Conservation (phyloP, 2,113 vertebrate genomes). For the Dascyllus trimaculatus region DNA sequence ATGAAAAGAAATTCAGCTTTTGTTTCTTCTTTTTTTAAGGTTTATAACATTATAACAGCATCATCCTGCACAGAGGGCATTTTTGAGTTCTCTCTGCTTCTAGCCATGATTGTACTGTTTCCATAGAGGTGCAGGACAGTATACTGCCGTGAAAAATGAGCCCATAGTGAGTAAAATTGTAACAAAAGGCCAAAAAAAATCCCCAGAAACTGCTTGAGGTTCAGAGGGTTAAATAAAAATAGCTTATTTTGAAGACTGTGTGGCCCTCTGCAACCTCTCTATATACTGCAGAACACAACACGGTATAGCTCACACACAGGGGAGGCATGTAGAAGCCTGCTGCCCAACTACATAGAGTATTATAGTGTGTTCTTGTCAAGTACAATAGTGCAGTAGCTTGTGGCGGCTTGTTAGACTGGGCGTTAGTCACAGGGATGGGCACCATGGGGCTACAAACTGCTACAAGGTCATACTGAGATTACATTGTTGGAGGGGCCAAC, state of each 20-base stretch:
- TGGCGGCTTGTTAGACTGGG: conserved; percentile 56
- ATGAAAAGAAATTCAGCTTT: too few relatives aligned
- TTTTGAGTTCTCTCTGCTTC: too few relatives aligned
- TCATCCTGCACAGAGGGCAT: too few relatives aligned
- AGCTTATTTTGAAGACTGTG: background rate
- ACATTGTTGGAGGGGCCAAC: conserved; percentile 28
- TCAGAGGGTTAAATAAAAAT: too few relatives aligned
- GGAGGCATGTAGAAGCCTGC: conserved; percentile 7
- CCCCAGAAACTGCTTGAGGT: too few relatives aligned
- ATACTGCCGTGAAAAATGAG: too few relatives aligned
- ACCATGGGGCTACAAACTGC: conserved; percentile 53
- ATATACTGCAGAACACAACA: conserved; percentile 3
- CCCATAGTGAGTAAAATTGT: too few relatives aligned
- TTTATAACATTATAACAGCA: too few relatives aligned
- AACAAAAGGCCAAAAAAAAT: too few relatives aligned
- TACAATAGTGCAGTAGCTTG: conserved; percentile 33
- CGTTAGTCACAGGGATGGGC: conserved; percentile 63
- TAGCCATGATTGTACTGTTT: too few relatives aligned
- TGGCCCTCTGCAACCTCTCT: background rate
- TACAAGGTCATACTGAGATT: conserved; percentile 60
- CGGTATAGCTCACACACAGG: background rate
- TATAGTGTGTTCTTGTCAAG: conserved; percentile 29
- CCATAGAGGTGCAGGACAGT: too few relatives aligned
- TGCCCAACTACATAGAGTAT: conserved; percentile 5
- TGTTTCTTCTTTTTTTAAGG: too few relatives aligned